Evolutionary conservation across 2,888 invertebrate species (phyloP).

Genomic region (Tiliacea citrago): DNA sequence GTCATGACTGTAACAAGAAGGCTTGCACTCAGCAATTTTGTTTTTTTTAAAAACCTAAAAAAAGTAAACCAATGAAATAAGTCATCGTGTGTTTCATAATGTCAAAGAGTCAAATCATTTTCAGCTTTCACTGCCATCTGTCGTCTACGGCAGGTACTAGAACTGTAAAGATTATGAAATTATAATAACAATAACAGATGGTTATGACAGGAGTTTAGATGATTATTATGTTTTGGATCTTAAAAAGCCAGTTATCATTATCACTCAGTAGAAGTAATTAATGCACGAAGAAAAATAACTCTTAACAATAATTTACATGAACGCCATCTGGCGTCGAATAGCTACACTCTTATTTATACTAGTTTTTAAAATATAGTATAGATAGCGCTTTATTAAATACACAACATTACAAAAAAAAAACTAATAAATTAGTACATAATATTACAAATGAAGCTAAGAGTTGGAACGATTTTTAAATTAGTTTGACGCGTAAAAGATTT

Average conservation of each 20-base stretch:
- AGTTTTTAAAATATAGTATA: background rate
- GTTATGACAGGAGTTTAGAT: background rate
- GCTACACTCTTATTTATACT: conserved; percentile 6
- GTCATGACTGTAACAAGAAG: too few relatives aligned
- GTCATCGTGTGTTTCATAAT: background rate
- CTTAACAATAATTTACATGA: background rate
- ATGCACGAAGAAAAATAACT: too few relatives aligned
- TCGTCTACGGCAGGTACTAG: background rate
- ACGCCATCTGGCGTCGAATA: conserved; percentile 48
- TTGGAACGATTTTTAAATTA: background rate
- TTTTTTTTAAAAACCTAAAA: too few relatives aligned
- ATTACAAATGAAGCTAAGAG: too few relatives aligned
- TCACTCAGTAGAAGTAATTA: background rate
- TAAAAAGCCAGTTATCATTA: too few relatives aligned
- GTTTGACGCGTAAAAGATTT: too few relatives aligned
- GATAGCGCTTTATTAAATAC: conserved; percentile 36
- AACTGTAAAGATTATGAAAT: background rate
- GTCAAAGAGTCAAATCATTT: background rate
- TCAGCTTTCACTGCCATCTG: conserved; percentile 29
- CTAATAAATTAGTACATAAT: too few relatives aligned
- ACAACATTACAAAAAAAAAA: background rate
- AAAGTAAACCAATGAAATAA: too few relatives aligned
- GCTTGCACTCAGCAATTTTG: too few relatives aligned
- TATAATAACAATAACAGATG: background rate
- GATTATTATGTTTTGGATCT: background rate